Evolutionary conservation across 2,888 invertebrate species (phyloP).

Genomic region (Scelioninae gen. 1): DNA sequence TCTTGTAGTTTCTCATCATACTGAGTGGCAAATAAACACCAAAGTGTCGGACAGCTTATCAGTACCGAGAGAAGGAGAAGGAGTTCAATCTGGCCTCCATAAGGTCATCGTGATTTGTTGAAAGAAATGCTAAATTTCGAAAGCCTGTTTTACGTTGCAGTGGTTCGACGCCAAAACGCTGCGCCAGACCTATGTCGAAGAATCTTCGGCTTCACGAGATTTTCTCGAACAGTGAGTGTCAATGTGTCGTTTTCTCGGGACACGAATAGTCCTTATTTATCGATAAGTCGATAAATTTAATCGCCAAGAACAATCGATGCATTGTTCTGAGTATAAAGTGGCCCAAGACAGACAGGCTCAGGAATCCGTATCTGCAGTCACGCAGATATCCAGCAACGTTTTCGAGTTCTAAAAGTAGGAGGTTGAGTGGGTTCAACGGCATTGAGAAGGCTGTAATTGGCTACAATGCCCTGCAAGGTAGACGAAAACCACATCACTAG

Average conservation of each 20-base stretch:
- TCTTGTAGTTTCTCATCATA: too few species aligned
- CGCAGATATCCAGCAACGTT: conserved; percentile 70
- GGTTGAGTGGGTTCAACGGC: conserved; percentile 56
- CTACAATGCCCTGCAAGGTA: conserved; percentile 72
- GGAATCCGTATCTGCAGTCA: conserved; percentile 73
- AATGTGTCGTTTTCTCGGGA: too few species aligned
- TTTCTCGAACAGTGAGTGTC: conserved; percentile 20
- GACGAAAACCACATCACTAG: not conserved
- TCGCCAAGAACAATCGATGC: conserved; percentile 42
- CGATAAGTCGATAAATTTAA: conserved; percentile 9
- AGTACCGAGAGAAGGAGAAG: conserved; percentile 17
- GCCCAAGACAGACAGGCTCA: conserved; percentile 75
- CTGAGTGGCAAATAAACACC: conserved; percentile 1
- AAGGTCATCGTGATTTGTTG: conserved; percentile 44
- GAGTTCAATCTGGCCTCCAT: conserved; percentile 38
- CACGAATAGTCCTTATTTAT: not conserved
- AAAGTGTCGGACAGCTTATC: conserved; percentile 17
- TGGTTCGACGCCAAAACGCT: conserved; percentile 3
- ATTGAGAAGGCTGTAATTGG: conserved; percentile 75
- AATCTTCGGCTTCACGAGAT: too few species aligned
- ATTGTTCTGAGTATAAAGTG: conserved; percentile 75
- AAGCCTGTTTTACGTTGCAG: conserved; percentile 34
- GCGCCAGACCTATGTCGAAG: conserved; percentile 7
- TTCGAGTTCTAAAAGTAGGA: conserved; percentile 69
- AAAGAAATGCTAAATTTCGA: conserved; percentile 22